A percentile compares a stretch with the other conserved stretches of the same genome.
Conservation (phyloP, 1,140 invertebrate species). For the Drosophila ambigua region DNA sequence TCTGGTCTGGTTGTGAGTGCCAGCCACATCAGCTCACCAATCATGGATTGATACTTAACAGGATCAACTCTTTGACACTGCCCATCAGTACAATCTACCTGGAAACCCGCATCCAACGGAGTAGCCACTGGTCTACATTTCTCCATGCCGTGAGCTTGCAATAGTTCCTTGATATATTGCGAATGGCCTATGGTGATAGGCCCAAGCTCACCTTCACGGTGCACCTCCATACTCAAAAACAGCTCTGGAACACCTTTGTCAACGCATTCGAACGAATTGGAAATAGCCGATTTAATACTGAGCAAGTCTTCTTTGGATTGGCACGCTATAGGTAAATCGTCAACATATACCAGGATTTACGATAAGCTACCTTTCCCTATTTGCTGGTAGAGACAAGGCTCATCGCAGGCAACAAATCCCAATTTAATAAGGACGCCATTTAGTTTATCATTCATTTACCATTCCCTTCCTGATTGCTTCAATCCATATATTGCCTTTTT, state of each 20-base stretch:
- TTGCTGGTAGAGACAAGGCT: no score
- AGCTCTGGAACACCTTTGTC: neutral
- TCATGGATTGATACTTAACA: no score
- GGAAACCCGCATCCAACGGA: no score
- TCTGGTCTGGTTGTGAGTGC: constrained; percentile 6
- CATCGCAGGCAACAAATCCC: neutral
- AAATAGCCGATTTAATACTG: no score
- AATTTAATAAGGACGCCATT: neutral
- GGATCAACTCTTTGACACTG: no score
- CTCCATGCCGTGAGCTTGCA: neutral
- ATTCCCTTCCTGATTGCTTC: constrained; percentile 11
- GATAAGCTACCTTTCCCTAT: no score
- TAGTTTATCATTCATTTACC: constrained; percentile 10
- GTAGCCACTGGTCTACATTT: no score
- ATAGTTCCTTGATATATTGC: neutral
- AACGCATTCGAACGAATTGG: neutral
- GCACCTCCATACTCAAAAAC: constrained; percentile 3
- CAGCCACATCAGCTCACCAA: constrained; percentile 8
- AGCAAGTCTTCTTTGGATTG: no score
- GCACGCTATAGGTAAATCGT: no score
- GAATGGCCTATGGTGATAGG: neutral
- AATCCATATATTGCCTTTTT: constrained; percentile 21
- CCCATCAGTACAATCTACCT: no score
- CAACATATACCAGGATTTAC: no score
- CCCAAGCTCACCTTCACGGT: neutral